Evolutionary conservation across 2,113 vertebrate genomes (phyloP), one percentile per base, ranked within the genome.

Genomic region (Vidua macroura): DNA sequence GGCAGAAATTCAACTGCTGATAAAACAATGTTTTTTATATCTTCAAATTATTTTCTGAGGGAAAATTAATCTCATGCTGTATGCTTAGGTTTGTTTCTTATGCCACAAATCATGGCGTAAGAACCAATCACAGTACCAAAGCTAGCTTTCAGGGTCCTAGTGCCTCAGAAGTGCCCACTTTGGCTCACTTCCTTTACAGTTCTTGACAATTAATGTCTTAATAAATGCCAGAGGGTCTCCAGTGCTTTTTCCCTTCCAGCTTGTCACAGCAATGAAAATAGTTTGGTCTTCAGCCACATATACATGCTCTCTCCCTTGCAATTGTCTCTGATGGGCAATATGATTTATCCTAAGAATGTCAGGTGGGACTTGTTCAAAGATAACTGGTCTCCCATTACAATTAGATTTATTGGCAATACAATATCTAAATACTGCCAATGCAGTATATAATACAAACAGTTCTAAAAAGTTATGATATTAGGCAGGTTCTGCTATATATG

Each of bases 231-330:
- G 66, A 83, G 30, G 21, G 14, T 9, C 8, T 73, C 8, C 41
- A 49, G 12, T 43, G 6, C 6, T 12, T 58, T 73, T 48, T 56
- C 2, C 13, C 46, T 67, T 82, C 46, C 10, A 62, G 14, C 12
- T 44, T 44, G 6, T 58, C 27, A 51, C 15, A 33, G 15, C 22
- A 31, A 58, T 24, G 22, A 64, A 66, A 35, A 27, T 10, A 56
- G 10, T 24, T 0, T 0, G 10, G 15, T 43, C 15, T n/a, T 56
- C 35, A 66, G n/a, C 31, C 43, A 37, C 11, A 18, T 5, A 15
- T 25, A 15, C 9, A 7, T 18, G 7, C 31, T 41, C 7, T 55
- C 17, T 66, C 22, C 19, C 5, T 53, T 62, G 28, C 10, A 53
- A 13, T 46, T 37, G 13, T 24, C 63, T 43, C 30, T 63, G 11